Percentiles rank a stretch among this genome's conserved stretches.
phyloP scores from a whole-genome alignment of 2,797 vertebrate species.

The Heterohyrax brucei region DNA sequence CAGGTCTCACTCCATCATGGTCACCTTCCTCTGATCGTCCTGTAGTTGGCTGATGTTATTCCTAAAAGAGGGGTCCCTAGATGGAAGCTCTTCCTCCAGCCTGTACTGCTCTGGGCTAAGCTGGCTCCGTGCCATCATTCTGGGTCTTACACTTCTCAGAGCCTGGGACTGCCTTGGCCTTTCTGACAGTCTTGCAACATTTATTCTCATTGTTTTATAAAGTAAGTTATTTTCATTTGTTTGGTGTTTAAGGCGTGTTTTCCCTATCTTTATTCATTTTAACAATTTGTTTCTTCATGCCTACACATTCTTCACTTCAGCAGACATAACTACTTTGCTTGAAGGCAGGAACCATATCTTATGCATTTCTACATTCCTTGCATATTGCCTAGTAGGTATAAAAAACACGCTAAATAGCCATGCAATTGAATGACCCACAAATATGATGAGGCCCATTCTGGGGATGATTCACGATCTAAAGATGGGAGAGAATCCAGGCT shows the following conservation, averaged over 20 bases:
- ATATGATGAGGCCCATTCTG: constrained; percentile 46
- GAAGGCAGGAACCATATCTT: constrained; percentile 36
- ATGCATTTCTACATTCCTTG: constrained; percentile 60
- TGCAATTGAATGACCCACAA: constrained; percentile 32
- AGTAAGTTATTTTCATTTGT: constrained; percentile 21
- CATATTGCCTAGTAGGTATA: constrained; percentile 13
- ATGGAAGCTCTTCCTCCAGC: neutral
- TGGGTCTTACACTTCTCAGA: neutral
- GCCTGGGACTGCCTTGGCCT: neutral
- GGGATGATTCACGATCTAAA: constrained; percentile 65
- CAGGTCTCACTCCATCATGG: neutral
- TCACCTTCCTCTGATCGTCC: constrained; percentile 9
- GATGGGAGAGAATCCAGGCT: constrained; percentile 60
- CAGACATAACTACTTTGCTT: constrained; percentile 36
- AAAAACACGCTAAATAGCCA: constrained; percentile 63
- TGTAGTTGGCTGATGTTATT: neutral
- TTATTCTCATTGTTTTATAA: neutral
- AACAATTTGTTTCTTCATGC: constrained; percentile 3
- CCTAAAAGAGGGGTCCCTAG: neutral
- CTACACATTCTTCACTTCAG: constrained; percentile 20
- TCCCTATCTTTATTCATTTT: constrained; percentile 8
- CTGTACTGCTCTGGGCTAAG: neutral
- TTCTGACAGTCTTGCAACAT: neutral
- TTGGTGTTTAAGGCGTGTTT: neutral
- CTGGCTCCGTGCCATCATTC: neutral